Conservation (phyloP, 2,888 invertebrate genomes). For the Aporophyla lueneburgensis region DNA sequence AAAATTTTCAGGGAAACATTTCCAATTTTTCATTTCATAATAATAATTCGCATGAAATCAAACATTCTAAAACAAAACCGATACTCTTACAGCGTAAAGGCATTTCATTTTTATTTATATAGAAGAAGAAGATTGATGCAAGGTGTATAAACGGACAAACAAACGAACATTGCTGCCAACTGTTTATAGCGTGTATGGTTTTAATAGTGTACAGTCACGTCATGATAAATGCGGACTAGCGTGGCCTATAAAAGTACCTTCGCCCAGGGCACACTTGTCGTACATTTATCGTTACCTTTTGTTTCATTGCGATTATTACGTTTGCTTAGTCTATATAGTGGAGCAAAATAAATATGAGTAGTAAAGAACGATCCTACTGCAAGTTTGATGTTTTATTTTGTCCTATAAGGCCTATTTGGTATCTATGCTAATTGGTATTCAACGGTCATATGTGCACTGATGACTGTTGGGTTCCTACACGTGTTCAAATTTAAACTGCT, state of each 20-base stretch:
- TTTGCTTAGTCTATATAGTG: neutral
- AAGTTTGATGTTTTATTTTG: neutral
- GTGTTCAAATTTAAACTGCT: neutral
- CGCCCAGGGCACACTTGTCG: conserved; percentile 30
- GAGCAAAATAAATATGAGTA: neutral
- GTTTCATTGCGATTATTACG: conserved; percentile 21
- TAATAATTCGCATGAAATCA: neutral
- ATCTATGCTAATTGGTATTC: neutral
- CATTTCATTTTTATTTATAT: too few relatives aligned
- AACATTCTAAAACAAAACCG: neutral
- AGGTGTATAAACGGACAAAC: conserved; percentile 5
- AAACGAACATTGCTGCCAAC: neutral
- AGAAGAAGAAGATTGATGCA: neutral
- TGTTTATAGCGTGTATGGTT: conserved; percentile 18
- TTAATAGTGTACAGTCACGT: conserved; percentile 63
- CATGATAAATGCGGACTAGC: conserved; percentile 67
- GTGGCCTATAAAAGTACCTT: conserved; percentile 56
- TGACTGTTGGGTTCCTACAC: too few relatives aligned
- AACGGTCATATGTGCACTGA: neutral
- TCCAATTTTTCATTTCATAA: neutral
- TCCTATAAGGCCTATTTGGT: neutral
- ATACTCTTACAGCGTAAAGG: too few relatives aligned
- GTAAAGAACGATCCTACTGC: neutral
- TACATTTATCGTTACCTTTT: conserved; percentile 30
- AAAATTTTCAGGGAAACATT: neutral